Base-by-base conservation (phyloP, 2,888 invertebrate genomes). In the Dichetophora obliterata region DNA sequence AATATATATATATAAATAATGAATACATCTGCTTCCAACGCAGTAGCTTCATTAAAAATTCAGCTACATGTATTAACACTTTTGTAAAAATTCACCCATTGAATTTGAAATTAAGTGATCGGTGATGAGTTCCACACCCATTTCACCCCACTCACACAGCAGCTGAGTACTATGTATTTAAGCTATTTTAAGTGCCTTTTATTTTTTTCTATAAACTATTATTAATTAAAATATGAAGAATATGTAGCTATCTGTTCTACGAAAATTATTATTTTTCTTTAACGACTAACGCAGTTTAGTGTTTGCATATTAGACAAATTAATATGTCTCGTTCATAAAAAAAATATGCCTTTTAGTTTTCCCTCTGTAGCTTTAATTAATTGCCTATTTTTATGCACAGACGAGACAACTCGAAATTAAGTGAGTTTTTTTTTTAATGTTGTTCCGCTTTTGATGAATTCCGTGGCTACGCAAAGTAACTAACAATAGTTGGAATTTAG, bases 251-350 rank as follows among this genome's bases (percentile, higher is more conserved):
- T 37, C 8, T n/a, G n/a, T n/a, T 43, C 43, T 43, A 14, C 14
- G 2, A 43, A 14, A 11, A 11, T 43, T 43, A 43, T 43, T 43
- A 43, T 11, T 43, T 43, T 43, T 43, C 43, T 43, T 43, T 43
- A 27, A 22, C 19, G 54, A 54, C 19, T 24, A 22, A 24, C 24
- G 27, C 59, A 24, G 59, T 9, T 59, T 59, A 59, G 5, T 59
- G 48, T 19, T 66, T 22, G 43, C 37, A 66, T 43, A 37, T 66
- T 66, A 22, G 37, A 66, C 8, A 37, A 43, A 66, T 66, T 66
- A 66, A 66, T 34, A 66, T 43, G 43, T 22, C 43, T 66, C 37
- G 22, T 66, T 19, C n/a, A 27, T 61, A 27, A 3, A 34, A 34
- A n/a, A 31, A 31, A 31, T 34, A 65, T 65, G 19, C 22, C 2